These are phyloP conservation scores for Drosophila simulans DNA, from an alignment of 1,140 invertebrate genomes.

Conservation along the genomic window DNA sequence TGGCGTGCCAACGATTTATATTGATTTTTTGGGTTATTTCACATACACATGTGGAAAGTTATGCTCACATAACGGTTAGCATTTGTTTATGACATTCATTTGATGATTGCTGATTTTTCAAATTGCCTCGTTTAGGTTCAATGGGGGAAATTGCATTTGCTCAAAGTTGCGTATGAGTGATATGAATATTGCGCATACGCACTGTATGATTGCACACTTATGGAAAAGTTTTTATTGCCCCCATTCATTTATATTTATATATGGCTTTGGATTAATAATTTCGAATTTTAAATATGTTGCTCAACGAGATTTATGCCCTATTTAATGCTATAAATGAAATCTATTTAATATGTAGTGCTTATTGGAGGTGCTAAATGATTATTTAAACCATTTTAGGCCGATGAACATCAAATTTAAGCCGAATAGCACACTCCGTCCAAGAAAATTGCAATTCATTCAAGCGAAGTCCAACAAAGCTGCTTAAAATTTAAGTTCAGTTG, in stretches of 20 bases:
- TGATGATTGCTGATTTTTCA: slow-evolving; percentile 46
- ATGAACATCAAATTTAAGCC: slow-evolving; percentile 21
- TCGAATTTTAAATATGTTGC: no score
- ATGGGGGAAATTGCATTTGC: slow-evolving; percentile 36
- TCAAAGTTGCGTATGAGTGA: slow-evolving; percentile 27
- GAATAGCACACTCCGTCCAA: not conserved
- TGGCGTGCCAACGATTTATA: slow-evolving; percentile 40
- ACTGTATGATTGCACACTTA: not conserved
- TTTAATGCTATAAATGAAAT: not conserved
- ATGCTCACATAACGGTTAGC: slow-evolving; percentile 46
- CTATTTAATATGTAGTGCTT: not conserved
- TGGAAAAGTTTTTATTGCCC: not conserved
- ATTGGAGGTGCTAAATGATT: slow-evolving; percentile 10
- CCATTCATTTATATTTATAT: not conserved
- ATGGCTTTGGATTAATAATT: no score
- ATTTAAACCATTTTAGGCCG: slow-evolving; percentile 1
- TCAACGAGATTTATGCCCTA: no score
- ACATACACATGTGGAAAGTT: slow-evolving; percentile 35
- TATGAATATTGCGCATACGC: slow-evolving; percentile 17
- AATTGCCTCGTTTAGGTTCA: slow-evolving; percentile 38
- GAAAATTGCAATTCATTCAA: slow-evolving; percentile 7
- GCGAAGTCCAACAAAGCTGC: slow-evolving; percentile 21
- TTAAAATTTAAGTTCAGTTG: slow-evolving; percentile 37
- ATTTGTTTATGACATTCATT: slow-evolving; percentile 52
- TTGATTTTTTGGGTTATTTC: slow-evolving; percentile 38